phyloP scores from a whole-genome alignment of 2,888 invertebrate species.

The Apoderus coryli region DNA sequence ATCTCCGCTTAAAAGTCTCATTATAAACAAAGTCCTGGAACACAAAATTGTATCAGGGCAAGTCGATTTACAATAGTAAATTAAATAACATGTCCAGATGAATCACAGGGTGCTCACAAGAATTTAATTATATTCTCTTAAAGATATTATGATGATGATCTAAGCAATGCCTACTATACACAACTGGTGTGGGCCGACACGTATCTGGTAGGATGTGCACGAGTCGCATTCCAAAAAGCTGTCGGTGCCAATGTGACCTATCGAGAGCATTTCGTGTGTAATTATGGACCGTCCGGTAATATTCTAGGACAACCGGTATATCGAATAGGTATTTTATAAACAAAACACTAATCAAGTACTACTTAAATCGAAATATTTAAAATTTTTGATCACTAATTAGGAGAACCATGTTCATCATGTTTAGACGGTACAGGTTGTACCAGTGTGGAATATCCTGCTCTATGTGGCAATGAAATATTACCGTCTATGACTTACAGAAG shows the following conservation, averaged over 20 bases:
- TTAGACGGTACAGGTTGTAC: conserved; percentile 26
- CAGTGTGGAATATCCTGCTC: conserved; percentile 22
- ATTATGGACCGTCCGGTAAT: conserved; percentile 31
- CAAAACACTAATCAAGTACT: too few relatives aligned
- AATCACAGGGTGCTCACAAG: too few relatives aligned
- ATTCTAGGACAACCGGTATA: conserved; percentile 27
- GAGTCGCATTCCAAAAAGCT: conserved; percentile 24
- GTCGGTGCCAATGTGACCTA: conserved; percentile 19
- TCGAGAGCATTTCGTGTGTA: conserved; percentile 28
- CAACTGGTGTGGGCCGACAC: conserved; percentile 29
- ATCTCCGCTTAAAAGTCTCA: too few relatives aligned
- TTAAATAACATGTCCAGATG: too few relatives aligned
- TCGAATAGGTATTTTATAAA: too few relatives aligned
- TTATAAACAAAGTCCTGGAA: too few relatives aligned
- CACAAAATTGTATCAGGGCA: too few relatives aligned
- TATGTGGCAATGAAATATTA: conserved; percentile 21
- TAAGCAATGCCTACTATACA: too few relatives aligned
- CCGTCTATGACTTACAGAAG: too few relatives aligned
- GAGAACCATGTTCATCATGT: conserved; percentile 24
- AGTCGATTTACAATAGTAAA: too few relatives aligned
- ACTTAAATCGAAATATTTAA: too few relatives aligned
- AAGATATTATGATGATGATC: conserved; percentile 1
- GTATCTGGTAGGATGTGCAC: conserved; percentile 26
- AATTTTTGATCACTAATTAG: too few relatives aligned
- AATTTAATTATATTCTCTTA: not conserved